Evolutionary conservation across 2,113 vertebrate genomes (phyloP).

Genomic region (Pipa parva): DNA sequence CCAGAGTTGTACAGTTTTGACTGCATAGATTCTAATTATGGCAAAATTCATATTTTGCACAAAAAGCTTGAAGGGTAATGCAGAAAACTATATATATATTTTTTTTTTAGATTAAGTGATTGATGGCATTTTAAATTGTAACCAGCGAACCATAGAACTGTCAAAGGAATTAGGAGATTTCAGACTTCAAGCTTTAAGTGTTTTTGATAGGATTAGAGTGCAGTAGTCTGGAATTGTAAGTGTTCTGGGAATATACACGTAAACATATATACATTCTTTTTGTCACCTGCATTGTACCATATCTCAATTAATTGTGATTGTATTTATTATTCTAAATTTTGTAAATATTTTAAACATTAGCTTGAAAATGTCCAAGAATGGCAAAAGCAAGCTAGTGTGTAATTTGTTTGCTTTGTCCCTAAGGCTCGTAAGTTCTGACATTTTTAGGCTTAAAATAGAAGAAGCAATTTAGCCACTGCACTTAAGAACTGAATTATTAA

Average conservation of each 20-base stretch:
- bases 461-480: conserved; percentile 39
- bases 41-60: conserved; percentile 24
- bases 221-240: neutral
- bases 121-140: conserved; percentile 37
- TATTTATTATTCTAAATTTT: neutral
- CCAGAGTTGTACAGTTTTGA: conserved; percentile 1
- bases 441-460: conserved; percentile 40
- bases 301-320: neutral
- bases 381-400: neutral
- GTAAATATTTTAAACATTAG: neutral
- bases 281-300: neutral
- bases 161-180: conserved; percentile 26
- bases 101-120: conserved; percentile 22
- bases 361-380: neutral
- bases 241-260: neutral
- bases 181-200: conserved; percentile 10
- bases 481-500: conserved; percentile 44
- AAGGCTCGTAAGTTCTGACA: conserved; percentile 37
- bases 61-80: conserved; percentile 6
- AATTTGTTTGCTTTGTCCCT: conserved; percentile 23
- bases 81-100: conserved; percentile 6
- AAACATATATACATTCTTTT: neutral
- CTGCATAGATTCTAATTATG: conserved; percentile 24
- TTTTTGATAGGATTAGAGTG: conserved; percentile 21
- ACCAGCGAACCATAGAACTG: conserved; percentile 35